A percentile compares a stretch with the other conserved stretches of the same genome.
Evolutionary conservation across 2,888 invertebrate genomes (phyloP).

Genomic region (Silvanus unidentatus): DNA sequence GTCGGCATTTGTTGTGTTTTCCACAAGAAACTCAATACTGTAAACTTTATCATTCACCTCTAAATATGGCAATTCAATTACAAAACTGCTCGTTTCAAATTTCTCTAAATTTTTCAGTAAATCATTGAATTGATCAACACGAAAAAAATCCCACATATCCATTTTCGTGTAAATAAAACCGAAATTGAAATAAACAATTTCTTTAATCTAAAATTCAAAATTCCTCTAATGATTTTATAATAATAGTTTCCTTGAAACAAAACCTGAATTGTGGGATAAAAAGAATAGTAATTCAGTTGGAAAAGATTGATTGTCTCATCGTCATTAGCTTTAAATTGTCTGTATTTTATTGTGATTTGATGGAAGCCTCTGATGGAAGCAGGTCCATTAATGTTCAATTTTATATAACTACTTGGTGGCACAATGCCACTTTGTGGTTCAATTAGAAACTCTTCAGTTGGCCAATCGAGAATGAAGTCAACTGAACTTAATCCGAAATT

Average conservation of each 20-base stretch:
- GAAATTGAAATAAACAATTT: conserved; percentile 39
- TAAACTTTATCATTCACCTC: conserved; percentile 29
- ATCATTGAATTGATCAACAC: conserved; percentile 40
- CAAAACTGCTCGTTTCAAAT: conserved; percentile 25
- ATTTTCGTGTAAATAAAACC: conserved; percentile 39
- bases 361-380: conserved; percentile 35
- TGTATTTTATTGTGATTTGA: conserved; percentile 37
- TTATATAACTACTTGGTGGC: conserved; percentile 29
- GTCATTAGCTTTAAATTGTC: conserved; percentile 20
- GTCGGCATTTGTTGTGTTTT: conserved; percentile 33
- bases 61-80: conserved; percentile 35
- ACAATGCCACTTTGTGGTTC: not conserved
- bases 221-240: conserved; percentile 2
- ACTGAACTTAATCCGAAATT: conserved; percentile 45
- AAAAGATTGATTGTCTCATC: conserved; percentile 16
- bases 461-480: conserved; percentile 40
- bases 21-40: conserved; percentile 32
- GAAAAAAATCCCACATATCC: conserved; percentile 42
- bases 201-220: conserved; percentile 35
- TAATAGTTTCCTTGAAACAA: not conserved
- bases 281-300: conserved; percentile 34
- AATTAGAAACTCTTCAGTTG: conserved; percentile 20
- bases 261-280: conserved; percentile 41
- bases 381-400: conserved; percentile 33
- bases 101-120: conserved; percentile 26